A percentile compares a stretch with the other conserved stretches of the same genome.
phyloP scores from a whole-genome alignment of 2,113 vertebrate species.

The Microcebus murinus region DNA sequence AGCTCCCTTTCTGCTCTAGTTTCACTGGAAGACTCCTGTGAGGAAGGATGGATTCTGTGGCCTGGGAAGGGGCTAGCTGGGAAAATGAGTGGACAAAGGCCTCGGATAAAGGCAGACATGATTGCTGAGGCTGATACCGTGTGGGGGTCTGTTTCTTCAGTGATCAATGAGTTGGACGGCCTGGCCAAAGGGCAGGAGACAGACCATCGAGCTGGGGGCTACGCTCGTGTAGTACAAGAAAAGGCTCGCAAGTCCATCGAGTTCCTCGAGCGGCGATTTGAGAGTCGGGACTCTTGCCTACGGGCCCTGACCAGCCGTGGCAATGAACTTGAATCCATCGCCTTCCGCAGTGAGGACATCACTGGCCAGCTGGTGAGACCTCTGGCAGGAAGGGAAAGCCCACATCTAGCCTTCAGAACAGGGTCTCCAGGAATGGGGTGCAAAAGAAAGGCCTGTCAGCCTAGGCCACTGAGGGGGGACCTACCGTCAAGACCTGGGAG shows the following conservation, averaged over 20 bases:
- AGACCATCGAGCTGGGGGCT: constrained; percentile 87
- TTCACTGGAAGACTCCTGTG: background rate
- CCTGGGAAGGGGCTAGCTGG: background rate
- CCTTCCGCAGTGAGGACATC: constrained; percentile 98
- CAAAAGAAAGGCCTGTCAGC: background rate
- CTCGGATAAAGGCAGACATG: background rate
- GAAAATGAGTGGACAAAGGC: background rate
- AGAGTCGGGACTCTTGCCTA: constrained; percentile 92
- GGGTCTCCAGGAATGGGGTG: background rate
- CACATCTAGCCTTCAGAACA: background rate
- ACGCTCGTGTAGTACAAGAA: constrained; percentile 94
- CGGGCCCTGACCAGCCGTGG: constrained; percentile 97
- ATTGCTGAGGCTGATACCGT: background rate
- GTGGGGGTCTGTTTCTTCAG: constrained; percentile 83
- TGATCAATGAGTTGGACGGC: constrained; percentile 98
- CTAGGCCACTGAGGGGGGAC: background rate
- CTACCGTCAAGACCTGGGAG: background rate
- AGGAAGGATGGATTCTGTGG: background rate
- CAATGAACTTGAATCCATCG: constrained; percentile 97
- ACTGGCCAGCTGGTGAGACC: constrained; percentile 94
- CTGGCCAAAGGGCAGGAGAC: constrained; percentile 96
- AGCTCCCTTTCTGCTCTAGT: background rate
- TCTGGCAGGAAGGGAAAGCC: background rate
- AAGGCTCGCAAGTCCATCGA: constrained; percentile 93
- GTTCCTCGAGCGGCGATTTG: constrained; percentile 95